Conservation (phyloP, 1,140 invertebrate genomes). For the Trialeurodes vaporariorum region DNA sequence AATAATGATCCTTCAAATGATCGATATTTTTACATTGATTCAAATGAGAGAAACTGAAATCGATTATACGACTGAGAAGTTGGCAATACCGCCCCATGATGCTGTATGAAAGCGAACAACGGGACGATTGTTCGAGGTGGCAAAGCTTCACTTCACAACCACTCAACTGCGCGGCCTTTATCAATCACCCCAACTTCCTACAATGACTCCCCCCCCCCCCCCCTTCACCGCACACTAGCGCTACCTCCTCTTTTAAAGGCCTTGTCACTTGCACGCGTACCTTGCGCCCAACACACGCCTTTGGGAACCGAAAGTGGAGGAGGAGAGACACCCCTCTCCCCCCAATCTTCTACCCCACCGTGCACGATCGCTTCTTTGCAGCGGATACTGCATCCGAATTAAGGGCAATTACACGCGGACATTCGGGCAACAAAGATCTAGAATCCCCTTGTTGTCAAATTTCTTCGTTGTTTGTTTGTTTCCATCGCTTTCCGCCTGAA, state of each 20-base stretch:
- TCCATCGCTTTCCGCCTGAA: too few species aligned
- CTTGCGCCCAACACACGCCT: neutral
- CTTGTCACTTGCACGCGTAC: neutral
- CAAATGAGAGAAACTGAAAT: too few species aligned
- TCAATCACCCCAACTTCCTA: constrained; percentile 3
- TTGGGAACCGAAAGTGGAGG: too few species aligned
- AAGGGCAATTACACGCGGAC: neutral
- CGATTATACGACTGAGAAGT: too few species aligned
- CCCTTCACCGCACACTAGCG: neutral
- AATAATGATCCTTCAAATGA: too few species aligned
- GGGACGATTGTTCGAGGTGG: neutral
- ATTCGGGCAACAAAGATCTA: neutral
- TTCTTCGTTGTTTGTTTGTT: too few species aligned
- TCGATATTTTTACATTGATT: too few species aligned
- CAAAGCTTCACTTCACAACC: neutral
- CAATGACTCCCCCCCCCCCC: constrained; percentile 6
- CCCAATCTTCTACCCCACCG: neutral
- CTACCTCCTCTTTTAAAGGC: constrained; percentile 4
- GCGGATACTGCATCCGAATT: neutral
- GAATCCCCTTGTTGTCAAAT: neutral
- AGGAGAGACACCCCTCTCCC: neutral
- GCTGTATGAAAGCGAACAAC: neutral
- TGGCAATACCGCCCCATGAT: too few species aligned
- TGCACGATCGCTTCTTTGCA: neutral
- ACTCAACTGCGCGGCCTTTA: neutral